Percentiles rank a stretch among this genome's conserved stretches.
phyloP scores from a whole-genome alignment of 2,113 vertebrate genomes.

The Polypterus senegalus region DNA sequence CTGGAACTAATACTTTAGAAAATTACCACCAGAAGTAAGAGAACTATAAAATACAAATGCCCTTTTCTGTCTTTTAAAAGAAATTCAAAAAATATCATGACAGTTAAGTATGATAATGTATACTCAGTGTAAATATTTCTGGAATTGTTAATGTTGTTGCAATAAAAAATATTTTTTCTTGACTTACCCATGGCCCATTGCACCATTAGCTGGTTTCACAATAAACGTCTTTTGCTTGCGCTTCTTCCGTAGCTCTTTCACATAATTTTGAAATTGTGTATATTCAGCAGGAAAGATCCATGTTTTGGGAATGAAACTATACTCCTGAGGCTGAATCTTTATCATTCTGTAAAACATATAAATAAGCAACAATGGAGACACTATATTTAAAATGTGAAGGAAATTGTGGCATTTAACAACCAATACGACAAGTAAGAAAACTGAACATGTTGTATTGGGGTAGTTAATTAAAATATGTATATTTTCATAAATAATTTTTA shows the following conservation, averaged over 20 bases:
- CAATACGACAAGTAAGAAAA: too few relatives aligned
- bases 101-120: too few relatives aligned
- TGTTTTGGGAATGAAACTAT: conserved; percentile 86
- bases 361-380: conserved; percentile 7
- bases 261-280: conserved; percentile 93
- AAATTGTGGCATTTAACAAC: too few relatives aligned
- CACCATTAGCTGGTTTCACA: conserved; percentile 92
- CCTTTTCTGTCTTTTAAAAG: conserved; percentile 25
- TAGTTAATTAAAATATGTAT: too few relatives aligned
- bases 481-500: too few relatives aligned
- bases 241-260: conserved; percentile 88
- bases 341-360: conserved; percentile 70
- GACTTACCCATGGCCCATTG: conserved; percentile 96
- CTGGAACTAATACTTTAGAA: conserved; percentile 32
- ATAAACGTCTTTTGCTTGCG: conserved; percentile 95
- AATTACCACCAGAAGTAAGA: not conserved
- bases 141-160: too few relatives aligned
- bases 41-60: conserved; percentile 20
- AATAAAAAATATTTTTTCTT: not conserved
- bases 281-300: conserved; percentile 96
- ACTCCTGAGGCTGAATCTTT: conserved; percentile 86
- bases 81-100: too few relatives aligned
- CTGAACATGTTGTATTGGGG: too few relatives aligned
- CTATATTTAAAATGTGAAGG: too few relatives aligned
- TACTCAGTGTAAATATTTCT: too few relatives aligned